Conservation (phyloP, 2,113 vertebrate species). For the Hirundichthys speculiger region DNA sequence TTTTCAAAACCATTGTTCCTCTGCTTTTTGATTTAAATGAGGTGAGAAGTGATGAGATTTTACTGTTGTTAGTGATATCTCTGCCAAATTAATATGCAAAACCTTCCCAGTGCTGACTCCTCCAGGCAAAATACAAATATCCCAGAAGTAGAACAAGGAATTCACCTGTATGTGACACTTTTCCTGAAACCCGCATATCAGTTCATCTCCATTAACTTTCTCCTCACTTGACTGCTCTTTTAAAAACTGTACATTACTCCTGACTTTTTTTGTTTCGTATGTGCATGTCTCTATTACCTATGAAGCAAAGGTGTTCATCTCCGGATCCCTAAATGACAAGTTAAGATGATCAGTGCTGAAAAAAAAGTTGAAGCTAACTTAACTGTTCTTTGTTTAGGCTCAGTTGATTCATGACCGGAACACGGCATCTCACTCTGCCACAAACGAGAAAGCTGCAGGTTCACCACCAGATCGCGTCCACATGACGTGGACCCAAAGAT, state of each 20-base stretch:
- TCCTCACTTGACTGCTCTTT: background rate
- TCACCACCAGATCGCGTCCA: constrained; percentile 84
- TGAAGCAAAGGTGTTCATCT: too few species aligned
- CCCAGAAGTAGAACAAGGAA: too few species aligned
- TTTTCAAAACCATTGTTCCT: too few species aligned
- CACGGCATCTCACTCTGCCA: constrained; percentile 81
- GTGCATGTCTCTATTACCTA: background rate
- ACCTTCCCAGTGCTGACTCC: too few species aligned
- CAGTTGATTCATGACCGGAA: constrained; percentile 93
- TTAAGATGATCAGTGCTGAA: too few species aligned
- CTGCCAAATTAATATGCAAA: too few species aligned
- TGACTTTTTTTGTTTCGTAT: background rate
- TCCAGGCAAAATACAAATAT: too few species aligned
- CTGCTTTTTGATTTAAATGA: too few species aligned
- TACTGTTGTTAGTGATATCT: too few species aligned
- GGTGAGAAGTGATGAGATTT: too few species aligned
- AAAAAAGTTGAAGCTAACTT: background rate
- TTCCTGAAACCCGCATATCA: background rate
- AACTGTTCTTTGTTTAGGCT: constrained; percentile 74
- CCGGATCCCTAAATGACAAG: too few species aligned
- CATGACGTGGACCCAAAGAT: constrained; percentile 99
- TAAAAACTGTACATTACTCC: background rate
- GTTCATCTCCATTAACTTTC: background rate
- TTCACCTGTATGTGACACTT: too few species aligned
- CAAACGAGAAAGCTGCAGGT: constrained; percentile 59